phyloP scores from a whole-genome alignment of 1,140 invertebrate genomes.

The Monomorium pharaonis region DNA sequence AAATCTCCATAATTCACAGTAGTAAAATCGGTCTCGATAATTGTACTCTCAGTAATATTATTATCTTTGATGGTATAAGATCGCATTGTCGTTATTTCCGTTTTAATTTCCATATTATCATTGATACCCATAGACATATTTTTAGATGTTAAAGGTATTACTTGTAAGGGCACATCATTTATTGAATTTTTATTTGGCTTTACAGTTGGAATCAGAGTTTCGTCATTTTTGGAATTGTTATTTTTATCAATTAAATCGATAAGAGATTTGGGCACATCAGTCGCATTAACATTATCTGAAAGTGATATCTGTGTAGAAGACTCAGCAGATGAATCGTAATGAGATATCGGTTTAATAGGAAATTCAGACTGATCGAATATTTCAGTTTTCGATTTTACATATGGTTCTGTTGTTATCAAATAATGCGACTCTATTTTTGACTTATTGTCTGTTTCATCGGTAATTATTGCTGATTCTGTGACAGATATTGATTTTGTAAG shows the following conservation, averaged over 20 bases:
- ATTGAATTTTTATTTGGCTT: background rate
- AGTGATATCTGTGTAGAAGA: constrained; percentile 1
- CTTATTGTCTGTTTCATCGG: background rate
- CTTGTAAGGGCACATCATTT: constrained; percentile 26
- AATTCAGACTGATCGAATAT: constrained; percentile 1
- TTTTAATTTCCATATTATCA: constrained; percentile 2
- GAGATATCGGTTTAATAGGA: background rate
- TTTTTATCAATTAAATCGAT: constrained; percentile 2
- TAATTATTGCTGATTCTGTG: constrained; percentile 63
- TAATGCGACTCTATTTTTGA: constrained; percentile 10
- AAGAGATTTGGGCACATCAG: background rate
- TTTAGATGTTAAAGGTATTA: constrained; percentile 60
- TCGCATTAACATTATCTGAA: background rate
- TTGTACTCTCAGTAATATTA: constrained; percentile 19
- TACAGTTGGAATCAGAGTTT: background rate
- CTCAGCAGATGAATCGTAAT: background rate
- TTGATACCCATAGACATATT: background rate
- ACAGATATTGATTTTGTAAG: constrained; percentile 71
- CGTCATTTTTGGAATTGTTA: background rate
- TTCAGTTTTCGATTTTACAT: constrained; percentile 21
- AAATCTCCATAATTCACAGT: constrained; percentile 30
- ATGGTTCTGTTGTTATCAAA: constrained; percentile 19
- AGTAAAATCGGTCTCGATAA: background rate
- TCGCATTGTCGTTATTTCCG: background rate
- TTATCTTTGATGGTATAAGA: background rate